phyloP scores from a whole-genome alignment of 2,888 invertebrate genomes.

The Clanis bilineata region DNA sequence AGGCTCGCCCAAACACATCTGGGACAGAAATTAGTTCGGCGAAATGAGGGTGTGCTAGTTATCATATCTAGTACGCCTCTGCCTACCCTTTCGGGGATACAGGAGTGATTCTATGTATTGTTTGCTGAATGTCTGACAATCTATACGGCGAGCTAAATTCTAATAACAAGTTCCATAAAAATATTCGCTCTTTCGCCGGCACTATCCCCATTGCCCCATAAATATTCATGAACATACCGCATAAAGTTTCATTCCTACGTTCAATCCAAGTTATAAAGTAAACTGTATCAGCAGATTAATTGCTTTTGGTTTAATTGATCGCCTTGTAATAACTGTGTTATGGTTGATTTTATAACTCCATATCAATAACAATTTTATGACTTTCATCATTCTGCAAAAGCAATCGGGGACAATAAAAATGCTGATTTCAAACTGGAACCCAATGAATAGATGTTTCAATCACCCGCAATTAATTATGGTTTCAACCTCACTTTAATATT shows the following conservation, averaged over 20 bases:
- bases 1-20: no score
- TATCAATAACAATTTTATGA: slow-evolving; percentile 51
- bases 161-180: slow-evolving; percentile 21
- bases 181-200: slow-evolving; percentile 18
- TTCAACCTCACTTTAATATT: slow-evolving; percentile 9
- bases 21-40: no score
- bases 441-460: slow-evolving; percentile 15
- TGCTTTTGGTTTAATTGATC: slow-evolving; percentile 46
- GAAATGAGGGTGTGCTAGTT: no score
- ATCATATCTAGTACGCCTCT: no score
- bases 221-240: slow-evolving; percentile 35
- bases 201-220: slow-evolving; percentile 4
- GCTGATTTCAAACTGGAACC: slow-evolving; percentile 22
- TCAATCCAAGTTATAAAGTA: slow-evolving; percentile 37
- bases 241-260: slow-evolving; percentile 31
- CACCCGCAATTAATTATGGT: slow-evolving; percentile 10
- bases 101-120: background rate
- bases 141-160: background rate
- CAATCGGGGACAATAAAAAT: slow-evolving; percentile 38
- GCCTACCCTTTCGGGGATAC: no score
- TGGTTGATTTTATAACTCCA: slow-evolving; percentile 44
- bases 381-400: slow-evolving; percentile 32
- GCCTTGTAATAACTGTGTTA: slow-evolving; percentile 40
- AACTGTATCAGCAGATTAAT: slow-evolving; percentile 43
- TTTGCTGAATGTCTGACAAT: background rate